These are phyloP conservation scores for Dryomyza anilis DNA, from an alignment of 2,888 invertebrate species.

Conservation along the genomic window DNA sequence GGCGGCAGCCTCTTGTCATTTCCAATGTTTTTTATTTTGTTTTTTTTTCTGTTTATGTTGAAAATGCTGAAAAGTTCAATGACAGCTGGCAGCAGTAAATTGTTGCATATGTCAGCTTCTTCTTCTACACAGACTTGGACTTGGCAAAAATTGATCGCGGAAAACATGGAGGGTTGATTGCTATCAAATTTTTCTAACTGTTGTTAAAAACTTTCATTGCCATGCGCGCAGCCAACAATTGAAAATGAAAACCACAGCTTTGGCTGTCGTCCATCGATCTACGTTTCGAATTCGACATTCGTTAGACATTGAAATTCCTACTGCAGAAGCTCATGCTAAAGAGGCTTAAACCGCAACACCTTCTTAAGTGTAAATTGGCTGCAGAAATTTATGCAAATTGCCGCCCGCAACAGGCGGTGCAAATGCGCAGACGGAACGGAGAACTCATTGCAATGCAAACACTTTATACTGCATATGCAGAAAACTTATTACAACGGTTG, in stretches of 20 bases:
- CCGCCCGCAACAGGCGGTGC: background rate
- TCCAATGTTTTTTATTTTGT: slow-evolving; percentile 20
- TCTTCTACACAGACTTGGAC: too few species aligned
- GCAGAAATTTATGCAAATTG: slow-evolving; percentile 1
- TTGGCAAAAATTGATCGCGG: too few species aligned
- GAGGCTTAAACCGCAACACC: background rate
- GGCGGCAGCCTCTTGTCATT: slow-evolving; percentile 10
- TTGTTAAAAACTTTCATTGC: background rate
- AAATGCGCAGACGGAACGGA: background rate
- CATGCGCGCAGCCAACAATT: too few species aligned
- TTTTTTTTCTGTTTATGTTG: background rate
- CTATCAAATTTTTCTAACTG: background rate
- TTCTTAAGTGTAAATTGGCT: background rate
- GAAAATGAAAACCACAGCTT: too few species aligned
- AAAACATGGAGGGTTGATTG: background rate
- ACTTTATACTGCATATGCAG: background rate
- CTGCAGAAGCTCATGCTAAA: background rate
- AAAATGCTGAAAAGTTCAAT: too few species aligned
- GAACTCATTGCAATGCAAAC: background rate
- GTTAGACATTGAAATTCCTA: too few species aligned
- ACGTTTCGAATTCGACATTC: too few species aligned
- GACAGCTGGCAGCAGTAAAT: too few species aligned
- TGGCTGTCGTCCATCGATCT: background rate
- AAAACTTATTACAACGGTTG: background rate
- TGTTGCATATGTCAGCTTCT: too few species aligned